Base-by-base conservation (phyloP, 2,888 invertebrate genomes). In the Monoplex corrugatus region DNA sequence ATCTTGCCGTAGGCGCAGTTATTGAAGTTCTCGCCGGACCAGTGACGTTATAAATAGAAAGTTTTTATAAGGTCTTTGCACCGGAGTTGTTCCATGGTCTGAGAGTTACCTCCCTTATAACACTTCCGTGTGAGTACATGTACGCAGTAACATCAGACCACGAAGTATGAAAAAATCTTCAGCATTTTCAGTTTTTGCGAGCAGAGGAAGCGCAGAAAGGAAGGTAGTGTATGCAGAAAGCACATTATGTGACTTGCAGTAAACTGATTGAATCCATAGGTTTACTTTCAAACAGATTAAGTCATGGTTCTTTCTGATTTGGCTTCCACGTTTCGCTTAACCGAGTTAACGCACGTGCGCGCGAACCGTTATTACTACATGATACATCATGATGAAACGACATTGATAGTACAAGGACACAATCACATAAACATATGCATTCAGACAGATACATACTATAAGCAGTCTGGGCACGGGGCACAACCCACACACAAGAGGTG, bases 181-280 rank as follows among this genome's bases (percentile, higher is more conserved):
- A 50, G 94, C 94, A 68, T 94, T 94, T 91, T 90, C 94, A 45
- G 92, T 93, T 28, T 93, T 94, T 82, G 68, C 75, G 40, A 86
- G 87, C 78, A 93, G 93, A n/a, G 40, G 57, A 63, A 88, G 40
- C 45, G n/a, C 72, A 89, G 85, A 88, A 13, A 94, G 93, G 86
- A 93, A 93, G 93, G 93, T 93, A 89, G 83, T 75, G 23, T 35
- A 50, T 44, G 5, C 35, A 8, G 44, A 50, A 38, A 50, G 23
- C 6, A 44, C n/a, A 50, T 35, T 43, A 35, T 0, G n/a, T 78
- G 10, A 10, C 38, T 19, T 35, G 13, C 6, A 38, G 28, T n/a
- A 40, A 38, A 78, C 19, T 38, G 78, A 78, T 13, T 35, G 40
- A 38, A 19, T 38, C 35, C 38, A 19, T 10, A n/a, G 32, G 8